phyloP scores from a whole-genome alignment of 2,113 vertebrate genomes.

The human region GRCh38 chr1:177633001-177633500 shows the following conservation, averaged over 20 bases:
- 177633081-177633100: background rate
- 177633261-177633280: conserved; percentile 69
- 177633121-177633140: background rate
- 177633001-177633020: background rate
- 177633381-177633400: conserved; percentile 76
- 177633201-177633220: conserved; percentile 37
- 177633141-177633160: background rate
- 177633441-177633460: conserved; percentile 82
- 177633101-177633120: conserved; percentile 17
- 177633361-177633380: conserved; percentile 82
- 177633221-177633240: background rate
- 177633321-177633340: conserved; percentile 81
- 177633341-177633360: conserved; percentile 80
- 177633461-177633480: conserved; percentile 79
- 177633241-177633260: background rate
- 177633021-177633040: background rate
- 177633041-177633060: background rate
- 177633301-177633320: conserved; percentile 80
- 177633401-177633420: conserved; percentile 85
- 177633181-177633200: conserved; percentile 46
- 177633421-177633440: conserved; percentile 83
- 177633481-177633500: conserved; percentile 75
- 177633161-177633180: conserved; percentile 38
- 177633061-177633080: background rate
- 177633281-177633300: conserved; percentile 76